phyloP scores from a whole-genome alignment of 2,888 invertebrate species.

The Lycia hirtaria region DNA sequence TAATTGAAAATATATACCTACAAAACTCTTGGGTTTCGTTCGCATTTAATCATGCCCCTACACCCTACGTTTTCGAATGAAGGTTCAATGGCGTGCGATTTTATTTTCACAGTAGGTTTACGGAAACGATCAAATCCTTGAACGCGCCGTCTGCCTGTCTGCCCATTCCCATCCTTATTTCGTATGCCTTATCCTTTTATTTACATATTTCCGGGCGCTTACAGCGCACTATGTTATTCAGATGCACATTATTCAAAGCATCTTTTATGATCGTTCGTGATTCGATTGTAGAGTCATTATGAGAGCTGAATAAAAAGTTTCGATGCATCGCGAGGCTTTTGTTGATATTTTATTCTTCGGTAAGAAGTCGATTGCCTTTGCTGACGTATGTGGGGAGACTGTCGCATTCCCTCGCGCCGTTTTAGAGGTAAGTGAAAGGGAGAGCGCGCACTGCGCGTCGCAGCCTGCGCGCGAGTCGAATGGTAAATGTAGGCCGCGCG shows the following conservation, averaged over 20 bases:
- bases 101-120: constrained; percentile 35
- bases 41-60: too few species aligned
- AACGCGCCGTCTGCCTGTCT: constrained; percentile 31
- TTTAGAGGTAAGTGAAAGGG: constrained; percentile 58
- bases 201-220: constrained; percentile 11
- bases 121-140: constrained; percentile 41
- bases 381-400: constrained; percentile 55
- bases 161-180: constrained; percentile 26
- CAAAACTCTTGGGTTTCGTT: too few species aligned
- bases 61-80: neutral
- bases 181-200: constrained; percentile 1
- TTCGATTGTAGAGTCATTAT: constrained; percentile 15
- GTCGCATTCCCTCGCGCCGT: constrained; percentile 53
- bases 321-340: constrained; percentile 60
- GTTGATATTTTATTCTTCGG: constrained; percentile 58
- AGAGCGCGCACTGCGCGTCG: constrained; percentile 63
- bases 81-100: constrained; percentile 26
- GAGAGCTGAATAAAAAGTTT: constrained; percentile 33
- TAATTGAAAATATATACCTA: too few species aligned
- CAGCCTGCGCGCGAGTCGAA: constrained; percentile 65
- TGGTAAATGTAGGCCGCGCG: constrained; percentile 82
- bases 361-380: constrained; percentile 59
- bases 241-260: constrained; percentile 17
- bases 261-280: constrained; percentile 13
- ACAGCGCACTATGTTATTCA: constrained; percentile 2